Evolutionary conservation across 2,113 vertebrate species (phyloP), one percentile per base, ranked within the genome.

Genomic region (Chamaea fasciata): DNA sequence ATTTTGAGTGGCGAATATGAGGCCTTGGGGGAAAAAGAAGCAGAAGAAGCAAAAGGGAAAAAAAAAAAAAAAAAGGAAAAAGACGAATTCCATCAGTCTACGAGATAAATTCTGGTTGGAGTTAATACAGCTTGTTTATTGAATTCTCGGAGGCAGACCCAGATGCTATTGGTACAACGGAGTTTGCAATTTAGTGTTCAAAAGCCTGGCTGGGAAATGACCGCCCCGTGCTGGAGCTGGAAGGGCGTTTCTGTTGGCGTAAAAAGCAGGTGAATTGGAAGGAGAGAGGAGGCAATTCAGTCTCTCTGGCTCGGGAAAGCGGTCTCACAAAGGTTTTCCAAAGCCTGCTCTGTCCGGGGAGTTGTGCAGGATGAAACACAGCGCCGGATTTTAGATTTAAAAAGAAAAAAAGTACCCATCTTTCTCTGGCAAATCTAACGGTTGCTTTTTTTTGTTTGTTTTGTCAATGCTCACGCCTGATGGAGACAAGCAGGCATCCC

Each of bases 1-100:
- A 97, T 96, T 97, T 96, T 97, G 96, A 98, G 92, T 93, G 91
- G 89, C 91, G 94, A 95, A 90, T 96, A 90, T 88, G 81, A 97
- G 97, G 95, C 93, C 97, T 96, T 90, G 86, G 39, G 79, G 77
- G 80, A 39, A 68, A 50, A 87, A 77, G 81, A 80, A 87, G 86
- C 33, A 52, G 89, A 60, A 87, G 75, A 37, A 77, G 63, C 53
- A 89, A 87, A 76, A 78, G 44, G 15, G 16, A 49, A 89, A 87
- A 89, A 88, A 55, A 37, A 87, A 85, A 84, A 89, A 84, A 31
- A 30, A 52, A 87, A 84, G 80, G 83, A 46, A 37, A 87, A 74
- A 86, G 69, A 92, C 82, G 87, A 79, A 96, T 97, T 96, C 95
- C 93, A 89, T 89, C 94, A 95, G 90, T 84, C 75, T 84, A 50